A percentile compares a stretch with the other conserved stretches of the same genome.
These are phyloP conservation scores for Gallirallus australis DNA, from an alignment of 2,797 vertebrate genomes.

Conservation along the genomic window DNA sequence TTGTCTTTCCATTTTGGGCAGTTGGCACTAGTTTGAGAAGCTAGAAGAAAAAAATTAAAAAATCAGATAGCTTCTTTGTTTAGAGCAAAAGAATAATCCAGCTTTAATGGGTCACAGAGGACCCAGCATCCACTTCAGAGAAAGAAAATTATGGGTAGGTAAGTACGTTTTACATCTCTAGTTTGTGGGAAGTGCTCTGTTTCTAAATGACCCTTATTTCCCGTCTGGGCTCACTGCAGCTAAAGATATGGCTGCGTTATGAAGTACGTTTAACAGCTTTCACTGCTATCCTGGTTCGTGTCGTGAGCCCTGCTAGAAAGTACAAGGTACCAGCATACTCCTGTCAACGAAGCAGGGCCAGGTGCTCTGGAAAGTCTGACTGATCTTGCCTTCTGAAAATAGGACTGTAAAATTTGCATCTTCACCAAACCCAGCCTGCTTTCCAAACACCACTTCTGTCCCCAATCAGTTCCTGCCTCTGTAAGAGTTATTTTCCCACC, in stretches of 20 bases:
- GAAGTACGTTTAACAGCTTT: background rate
- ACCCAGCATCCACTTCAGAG: constrained; percentile 44
- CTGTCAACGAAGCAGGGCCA: background rate
- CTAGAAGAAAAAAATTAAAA: background rate
- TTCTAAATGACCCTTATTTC: constrained; percentile 50
- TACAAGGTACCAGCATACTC: background rate
- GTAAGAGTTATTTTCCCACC: background rate
- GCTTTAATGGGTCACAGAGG: constrained; percentile 50
- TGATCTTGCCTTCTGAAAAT: background rate
- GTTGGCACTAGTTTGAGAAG: constrained; percentile 22
- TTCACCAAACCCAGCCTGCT: background rate
- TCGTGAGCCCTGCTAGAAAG: background rate
- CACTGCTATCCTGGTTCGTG: background rate
- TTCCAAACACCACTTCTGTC: background rate
- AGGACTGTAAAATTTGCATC: background rate
- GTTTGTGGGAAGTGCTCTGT: constrained; percentile 38
- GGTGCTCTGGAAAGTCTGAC: background rate
- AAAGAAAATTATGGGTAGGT: constrained; percentile 52
- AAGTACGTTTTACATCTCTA: constrained; percentile 33
- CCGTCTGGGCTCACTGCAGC: background rate
- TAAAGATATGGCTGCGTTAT: background rate
- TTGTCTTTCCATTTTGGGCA: constrained; percentile 27
- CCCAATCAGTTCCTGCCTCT: background rate
- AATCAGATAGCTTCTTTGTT: constrained; percentile 20
- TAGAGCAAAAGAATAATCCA: constrained; percentile 21